Base-by-base conservation (phyloP, 2,113 vertebrate species). In the Naja naja region DNA sequence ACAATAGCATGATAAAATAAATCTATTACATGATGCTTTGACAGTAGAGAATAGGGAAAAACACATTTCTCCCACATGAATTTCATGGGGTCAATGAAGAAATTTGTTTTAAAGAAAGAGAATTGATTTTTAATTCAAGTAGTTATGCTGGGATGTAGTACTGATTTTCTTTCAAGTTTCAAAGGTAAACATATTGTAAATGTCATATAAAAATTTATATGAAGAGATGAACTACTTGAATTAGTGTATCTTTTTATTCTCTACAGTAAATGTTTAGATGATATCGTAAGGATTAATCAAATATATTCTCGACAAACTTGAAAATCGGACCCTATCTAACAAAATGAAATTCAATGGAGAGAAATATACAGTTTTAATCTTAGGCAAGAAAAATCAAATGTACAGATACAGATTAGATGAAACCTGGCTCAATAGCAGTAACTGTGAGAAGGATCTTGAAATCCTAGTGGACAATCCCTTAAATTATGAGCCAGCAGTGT, bases 81-180 rank as follows among this genome's bases (percentile, higher is more conserved):
- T 55, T 45, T 89, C 27, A 34, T 49, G 9, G 30, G 64, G 30
- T 16, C 49, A 54, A 25, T 87, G 53, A 27, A 39, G 25, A 95
- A 5, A 10, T 1, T 11, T 94, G 93, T 94, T 94, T 89, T 85
- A 87, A 96, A 95, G 93, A 94, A 16, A 1, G 85, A 0, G 23
- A 30, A 92, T 95, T 54, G 52, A 93, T 30, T 88, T 88, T 96
- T 87, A 94, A 94, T 96, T 95, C 87, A 95, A 96, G 96, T 96
- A 96, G 90, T 1, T 86, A 6, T n/a, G 14, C 74, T n/a, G 16
- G 39, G 81, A 95, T 64, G 94, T 88, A 94, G 96, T 96, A 97
- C 95, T 90, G 43, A 94, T 96, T 96, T 97, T 95, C 90, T 94
- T 95, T 96, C 92, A 55, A 91, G 93, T 30, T 27, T 9, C 94